Base-by-base conservation (phyloP, 2,888 invertebrate species). In the Panzeria rudis region DNA sequence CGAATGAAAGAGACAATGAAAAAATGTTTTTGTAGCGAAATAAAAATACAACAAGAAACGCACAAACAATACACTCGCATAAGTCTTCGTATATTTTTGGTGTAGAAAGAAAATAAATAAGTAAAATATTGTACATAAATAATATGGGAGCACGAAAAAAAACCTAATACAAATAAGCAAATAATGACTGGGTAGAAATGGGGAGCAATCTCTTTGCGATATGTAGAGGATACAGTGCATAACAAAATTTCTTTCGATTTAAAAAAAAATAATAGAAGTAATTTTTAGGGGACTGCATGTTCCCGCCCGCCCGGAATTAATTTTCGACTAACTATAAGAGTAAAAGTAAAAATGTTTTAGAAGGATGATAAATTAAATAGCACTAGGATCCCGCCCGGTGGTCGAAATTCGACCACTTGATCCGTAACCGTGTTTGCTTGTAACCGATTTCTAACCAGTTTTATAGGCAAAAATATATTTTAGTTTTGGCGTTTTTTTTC, bases 1-100 rank as follows among this genome's bases (percentile, higher is more conserved):
- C 83, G 69, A 85, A 81, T 81, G 78, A 84, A 84, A 84, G 66
- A 81, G 81, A 84, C 81, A 71, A 72, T 81, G 85, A 79, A 86
- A 86, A 83, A 71, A 41, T 77, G 61, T 71, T 75, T 66, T 69
- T 86, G 85, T 79, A 83, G 79, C 82, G 62, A 82, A 78, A 54
- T 29, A 62, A 25, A 62, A 25, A 72, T 61, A 78, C 50, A 52
- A 78, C 61, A 72, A 72, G 20, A 68, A 64, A 62, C 38, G 38
- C 50, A 62, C 54, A 50, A 52, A 59, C 13, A 50, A 77, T 15
- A 59, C 61, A 29, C 62, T 11, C 44, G 4, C 76, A 32, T 17
- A 41, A 15, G 20, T 13, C 29, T 25, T 68, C 50, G 68, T 54
- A 20, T 17, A 29, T 54, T 25, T 38, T 5, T 54, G 15, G 17